Base-by-base conservation (phyloP, 2,888 invertebrate genomes). In the Ornithoptera alexandrae region DNA sequence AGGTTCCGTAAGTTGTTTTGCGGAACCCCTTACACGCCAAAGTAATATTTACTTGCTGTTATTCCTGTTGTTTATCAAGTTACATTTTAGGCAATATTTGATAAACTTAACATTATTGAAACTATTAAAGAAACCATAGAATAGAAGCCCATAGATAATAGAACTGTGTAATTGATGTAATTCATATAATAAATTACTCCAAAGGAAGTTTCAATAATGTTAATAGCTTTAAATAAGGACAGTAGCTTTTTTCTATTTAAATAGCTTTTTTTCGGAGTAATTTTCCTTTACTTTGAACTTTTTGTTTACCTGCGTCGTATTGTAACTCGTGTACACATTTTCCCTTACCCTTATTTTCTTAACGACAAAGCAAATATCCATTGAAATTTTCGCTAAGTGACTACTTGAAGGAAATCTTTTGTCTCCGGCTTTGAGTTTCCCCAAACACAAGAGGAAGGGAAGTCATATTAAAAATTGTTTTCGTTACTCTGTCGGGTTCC, bases 351-450 rank as follows among this genome's bases (percentile, higher is more conserved):
- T 62, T 8, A 46, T 24, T 62, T 62, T 17, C 22, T 50, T 18
- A 24, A 50, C 24, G 24, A 50, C 50, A 50, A 53, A 15, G 24
- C 22, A 59, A 65, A 66, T 22, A 39, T 61, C 46, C 30, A 61
- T 53, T 24, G 30, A 60, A 36, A 61, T 61, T 6, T 61, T 53
- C 53, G 30, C 20, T 53, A 53, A 53, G 61, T 18, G 30, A 24
- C 30, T 61, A 39, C 67, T 53, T 56, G 53, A 53, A 53, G 18
- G 36, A 67, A 67, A 67, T 62, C 61, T 56, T 62, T 57, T 62
- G 36, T 62, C 42, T 67, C 30, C 24, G 50, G 56, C 30, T 18
- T 53, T 7, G n/a, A 56, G 8, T 18, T 24, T 12, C 22, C 39
- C 22, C 42, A 60, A 61, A 67, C 46, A 61, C 61, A 15, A 59